Percentiles rank a stretch among this genome's conserved stretches.
phyloP scores from a whole-genome alignment of 2,797 vertebrate genomes.

The Garrulus glandarius region DNA sequence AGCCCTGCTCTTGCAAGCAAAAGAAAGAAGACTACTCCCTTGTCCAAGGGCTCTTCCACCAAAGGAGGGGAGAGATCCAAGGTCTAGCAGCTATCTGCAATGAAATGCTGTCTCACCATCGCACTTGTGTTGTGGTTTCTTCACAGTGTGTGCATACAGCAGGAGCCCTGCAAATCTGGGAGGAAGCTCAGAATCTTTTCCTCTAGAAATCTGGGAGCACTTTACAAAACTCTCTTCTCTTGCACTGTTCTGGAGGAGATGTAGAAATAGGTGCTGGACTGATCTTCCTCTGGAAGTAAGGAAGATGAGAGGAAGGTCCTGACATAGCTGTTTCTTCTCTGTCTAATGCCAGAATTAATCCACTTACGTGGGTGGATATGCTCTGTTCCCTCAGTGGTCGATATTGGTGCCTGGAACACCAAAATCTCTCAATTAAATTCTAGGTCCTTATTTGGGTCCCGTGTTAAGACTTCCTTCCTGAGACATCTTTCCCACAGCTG shows the following conservation, averaged over 20 bases:
- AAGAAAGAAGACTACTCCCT: not conserved
- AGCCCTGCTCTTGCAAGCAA: not conserved
- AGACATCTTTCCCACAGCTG: not conserved
- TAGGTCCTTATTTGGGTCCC: not conserved
- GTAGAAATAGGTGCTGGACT: not conserved
- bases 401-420: not conserved
- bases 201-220: not conserved
- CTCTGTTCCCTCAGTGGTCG: not conserved
- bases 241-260: not conserved
- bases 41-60: not conserved
- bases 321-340: not conserved
- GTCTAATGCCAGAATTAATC: not conserved
- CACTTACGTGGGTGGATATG: not conserved
- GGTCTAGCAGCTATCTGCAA: not conserved
- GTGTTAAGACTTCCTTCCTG: not conserved
- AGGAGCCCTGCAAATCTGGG: not conserved
- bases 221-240: not conserved
- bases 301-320: not conserved
- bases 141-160: accelerated
- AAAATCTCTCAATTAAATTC: not conserved
- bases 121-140: not conserved
- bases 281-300: not conserved
- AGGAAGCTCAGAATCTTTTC: not conserved
- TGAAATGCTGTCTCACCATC: not conserved
- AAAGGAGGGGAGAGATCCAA: not conserved